A percentile compares a stretch with the other conserved stretches of the same genome.
Evolutionary conservation across 2,888 invertebrate genomes (phyloP).

Genomic region (Drosophila tripunctata): DNA sequence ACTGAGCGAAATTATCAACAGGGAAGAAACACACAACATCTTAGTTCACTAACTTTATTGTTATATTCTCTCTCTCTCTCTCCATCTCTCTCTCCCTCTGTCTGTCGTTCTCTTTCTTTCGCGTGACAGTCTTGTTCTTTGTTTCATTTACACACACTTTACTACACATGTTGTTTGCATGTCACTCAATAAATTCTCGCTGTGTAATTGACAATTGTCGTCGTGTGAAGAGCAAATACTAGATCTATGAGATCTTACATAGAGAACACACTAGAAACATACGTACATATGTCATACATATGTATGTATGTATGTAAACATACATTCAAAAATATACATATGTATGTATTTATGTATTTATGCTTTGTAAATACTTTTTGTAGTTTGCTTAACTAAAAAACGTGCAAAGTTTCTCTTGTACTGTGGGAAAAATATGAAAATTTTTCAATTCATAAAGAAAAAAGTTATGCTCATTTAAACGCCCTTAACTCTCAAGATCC

Average conservation of each 20-base stretch:
- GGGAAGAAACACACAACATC: no score
- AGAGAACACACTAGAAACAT: conserved; percentile 18
- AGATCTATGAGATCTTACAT: conserved; percentile 38
- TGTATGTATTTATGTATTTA: neutral
- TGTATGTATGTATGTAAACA: neutral
- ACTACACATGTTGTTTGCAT: neutral
- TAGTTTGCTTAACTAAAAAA: neutral
- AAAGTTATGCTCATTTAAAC: no score
- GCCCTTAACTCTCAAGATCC: no score
- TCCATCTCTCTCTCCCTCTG: no score
- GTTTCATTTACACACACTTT: neutral
- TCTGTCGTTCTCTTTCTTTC: neutral
- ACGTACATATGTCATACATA: neutral
- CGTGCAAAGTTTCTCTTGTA: conserved; percentile 5
- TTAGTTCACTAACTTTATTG: no score
- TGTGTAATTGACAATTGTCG: conserved; percentile 60
- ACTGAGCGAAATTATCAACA: conserved; percentile 44
- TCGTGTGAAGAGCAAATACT: conserved; percentile 71
- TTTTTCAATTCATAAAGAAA: no score
- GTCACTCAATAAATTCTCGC: conserved; percentile 33
- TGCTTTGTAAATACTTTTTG: neutral
- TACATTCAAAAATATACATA: neutral
- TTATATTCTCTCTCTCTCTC: no score
- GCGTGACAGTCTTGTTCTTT: neutral
- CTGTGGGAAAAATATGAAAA: no score